Base-by-base conservation (phyloP, 2,797 vertebrate genomes). In the Poecilia picta region DNA sequence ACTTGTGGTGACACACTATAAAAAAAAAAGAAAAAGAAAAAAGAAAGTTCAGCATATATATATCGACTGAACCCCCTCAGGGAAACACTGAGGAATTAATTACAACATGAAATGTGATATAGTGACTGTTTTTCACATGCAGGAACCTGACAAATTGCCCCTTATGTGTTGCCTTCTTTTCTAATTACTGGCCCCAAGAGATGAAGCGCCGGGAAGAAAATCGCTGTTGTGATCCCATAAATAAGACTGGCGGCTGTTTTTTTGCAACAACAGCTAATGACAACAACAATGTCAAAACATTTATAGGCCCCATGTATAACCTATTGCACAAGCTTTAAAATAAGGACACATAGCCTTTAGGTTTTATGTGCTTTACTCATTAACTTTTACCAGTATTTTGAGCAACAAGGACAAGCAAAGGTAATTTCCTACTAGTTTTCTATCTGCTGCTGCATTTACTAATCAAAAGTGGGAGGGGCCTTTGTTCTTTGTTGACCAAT, bases 221-320 rank as follows among this genome's bases (percentile, higher is more conserved):
- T 47, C 39, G 31, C 74, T 53, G 81, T 47, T 57, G 51, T 47
- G 68, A 39, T 59, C 39, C 80, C 83, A 90, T 86, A 90, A 88
- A 91, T 85, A 91, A 83, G 78, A 1, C 68, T 88, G 85, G 91
- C 75, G 89, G 86, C 89, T 85, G 83, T 75, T 72, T 83, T 89
- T 83, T 83, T 82, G 51, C 71, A 76, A 81, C 82, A 77, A 18
- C 53, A 72, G 62, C 80, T 87, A 89, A 90, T 76, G 75, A 81
- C 33, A 46, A 80, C 46, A n/a, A 28, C 73, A 7, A 41, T 18
- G 25, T 78, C 51, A n/a, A 68, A 47, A 77, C 70, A 77, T 78
- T 73, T 72, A 76, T 33, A 45, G 62, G 70, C 31, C 1, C 2
- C 11, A 41, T 25, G 5, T 46, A 71, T 11, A 4, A 73, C 76